These are phyloP conservation scores for Xylocampa areola DNA, from an alignment of 2,888 invertebrate species.

Conservation along the genomic window DNA sequence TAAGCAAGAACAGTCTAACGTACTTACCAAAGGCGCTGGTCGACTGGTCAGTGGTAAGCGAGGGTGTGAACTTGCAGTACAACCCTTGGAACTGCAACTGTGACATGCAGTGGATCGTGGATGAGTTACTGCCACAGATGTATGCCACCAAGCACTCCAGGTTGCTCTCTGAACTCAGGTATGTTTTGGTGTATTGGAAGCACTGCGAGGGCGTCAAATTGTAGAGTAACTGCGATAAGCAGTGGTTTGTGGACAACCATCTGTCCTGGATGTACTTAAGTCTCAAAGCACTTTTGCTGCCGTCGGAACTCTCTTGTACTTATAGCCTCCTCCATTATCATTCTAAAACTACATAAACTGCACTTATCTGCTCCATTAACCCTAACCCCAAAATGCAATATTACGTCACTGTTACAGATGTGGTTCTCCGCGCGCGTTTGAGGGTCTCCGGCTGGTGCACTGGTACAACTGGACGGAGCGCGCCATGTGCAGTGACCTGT, in stretches of 20 bases:
- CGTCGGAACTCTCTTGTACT: too few species aligned
- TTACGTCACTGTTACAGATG: slow-evolving; percentile 77
- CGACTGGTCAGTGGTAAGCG: slow-evolving; percentile 74
- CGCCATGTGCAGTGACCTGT: slow-evolving; percentile 80
- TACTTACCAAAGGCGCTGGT: slow-evolving; percentile 77
- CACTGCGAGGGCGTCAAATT: too few species aligned
- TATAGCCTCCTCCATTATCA: too few species aligned
- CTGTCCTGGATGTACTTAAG: too few species aligned
- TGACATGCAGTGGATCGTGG: slow-evolving; percentile 90
- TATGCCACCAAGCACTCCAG: slow-evolving; percentile 80
- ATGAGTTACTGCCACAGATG: slow-evolving; percentile 85
- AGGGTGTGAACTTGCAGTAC: slow-evolving; percentile 88
- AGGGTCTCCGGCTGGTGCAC: slow-evolving; percentile 88
- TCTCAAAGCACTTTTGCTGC: too few species aligned
- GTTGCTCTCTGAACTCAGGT: slow-evolving; percentile 88
- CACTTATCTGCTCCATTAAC: too few species aligned
- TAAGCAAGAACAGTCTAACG: slow-evolving; percentile 88
- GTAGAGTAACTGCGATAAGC: too few species aligned
- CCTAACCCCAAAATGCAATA: background rate
- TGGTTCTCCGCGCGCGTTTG: slow-evolving; percentile 81
- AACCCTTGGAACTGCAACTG: slow-evolving; percentile 92
- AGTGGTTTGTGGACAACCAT: too few species aligned
- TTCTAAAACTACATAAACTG: background rate
- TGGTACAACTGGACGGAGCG: slow-evolving; percentile 90
- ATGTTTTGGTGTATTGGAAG: slow-evolving; percentile 28